phyloP scores from a whole-genome alignment of 2,888 invertebrate genomes.

The Ganaspis brasiliensis region DNA sequence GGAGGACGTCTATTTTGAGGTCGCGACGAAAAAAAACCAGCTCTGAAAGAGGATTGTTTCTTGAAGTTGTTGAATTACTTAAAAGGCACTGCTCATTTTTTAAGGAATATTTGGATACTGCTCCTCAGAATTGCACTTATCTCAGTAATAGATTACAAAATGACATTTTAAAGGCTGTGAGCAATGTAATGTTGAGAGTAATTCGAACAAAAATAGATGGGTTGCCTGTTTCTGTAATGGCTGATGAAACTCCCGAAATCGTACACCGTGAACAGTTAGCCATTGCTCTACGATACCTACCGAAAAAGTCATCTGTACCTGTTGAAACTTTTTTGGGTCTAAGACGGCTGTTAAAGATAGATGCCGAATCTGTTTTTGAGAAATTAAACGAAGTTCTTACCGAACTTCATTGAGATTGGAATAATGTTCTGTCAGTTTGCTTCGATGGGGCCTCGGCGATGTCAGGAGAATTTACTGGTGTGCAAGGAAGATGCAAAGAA shows the following conservation, averaged over 20 bases:
- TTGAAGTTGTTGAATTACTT: conserved; percentile 36
- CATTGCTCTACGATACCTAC: conserved; percentile 43
- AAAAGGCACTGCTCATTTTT: background rate
- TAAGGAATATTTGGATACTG: background rate
- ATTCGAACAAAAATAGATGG: conserved; percentile 26
- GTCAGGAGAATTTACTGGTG: conserved; percentile 38
- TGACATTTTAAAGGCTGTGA: conserved; percentile 30
- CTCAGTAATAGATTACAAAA: too few relatives aligned
- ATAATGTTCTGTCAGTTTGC: conserved; percentile 39
- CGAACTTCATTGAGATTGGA: conserved; percentile 30
- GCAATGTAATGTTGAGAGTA: conserved; percentile 43
- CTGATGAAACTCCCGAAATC: conserved; percentile 44
- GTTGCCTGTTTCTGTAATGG: conserved; percentile 38
- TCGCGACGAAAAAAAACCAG: conserved; percentile 39
- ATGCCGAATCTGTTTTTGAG: conserved; percentile 43
- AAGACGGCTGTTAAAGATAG: background rate
- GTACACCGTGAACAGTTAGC: conserved; percentile 47
- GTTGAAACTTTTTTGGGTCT: conserved; percentile 28
- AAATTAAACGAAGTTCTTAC: conserved; percentile 35
- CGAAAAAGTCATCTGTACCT: conserved; percentile 19
- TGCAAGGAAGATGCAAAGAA: conserved; percentile 46
- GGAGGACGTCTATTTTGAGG: conserved; percentile 47
- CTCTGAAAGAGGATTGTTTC: conserved; percentile 42
- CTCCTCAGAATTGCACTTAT: background rate
- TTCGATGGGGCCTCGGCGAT: conserved; percentile 46